A percentile compares a stretch with the other conserved stretches of the same genome.
phyloP scores from a whole-genome alignment of 2,888 invertebrate species.

The Hecatera dysodea region DNA sequence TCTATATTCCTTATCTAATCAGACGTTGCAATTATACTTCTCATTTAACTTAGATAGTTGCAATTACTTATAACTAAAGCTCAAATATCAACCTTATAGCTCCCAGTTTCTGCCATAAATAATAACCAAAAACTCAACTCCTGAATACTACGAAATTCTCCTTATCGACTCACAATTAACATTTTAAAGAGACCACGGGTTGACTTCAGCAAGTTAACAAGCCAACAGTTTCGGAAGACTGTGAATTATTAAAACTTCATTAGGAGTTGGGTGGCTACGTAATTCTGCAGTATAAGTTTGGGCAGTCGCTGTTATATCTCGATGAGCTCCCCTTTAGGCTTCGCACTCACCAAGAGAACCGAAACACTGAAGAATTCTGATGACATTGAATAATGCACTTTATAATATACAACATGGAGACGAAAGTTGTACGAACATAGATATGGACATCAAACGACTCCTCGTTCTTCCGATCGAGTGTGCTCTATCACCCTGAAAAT shows the following conservation, averaged over 20 bases:
- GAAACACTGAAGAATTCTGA: neutral
- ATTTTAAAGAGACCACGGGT: conserved; percentile 68
- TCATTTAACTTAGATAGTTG: too few species aligned
- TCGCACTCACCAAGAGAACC: conserved; percentile 15
- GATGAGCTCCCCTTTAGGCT: conserved; percentile 43
- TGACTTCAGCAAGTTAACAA: conserved; percentile 62
- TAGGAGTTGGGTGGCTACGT: conserved; percentile 54
- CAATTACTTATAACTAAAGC: neutral
- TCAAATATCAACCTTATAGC: too few species aligned
- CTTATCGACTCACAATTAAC: conserved; percentile 68
- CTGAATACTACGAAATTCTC: conserved; percentile 32
- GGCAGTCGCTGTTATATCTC: conserved; percentile 49
- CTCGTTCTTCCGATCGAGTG: neutral
- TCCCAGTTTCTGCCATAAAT: conserved; percentile 9
- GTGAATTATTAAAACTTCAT: conserved; percentile 72
- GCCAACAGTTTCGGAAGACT: conserved; percentile 65
- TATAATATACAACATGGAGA: neutral
- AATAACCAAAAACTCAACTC: conserved; percentile 11
- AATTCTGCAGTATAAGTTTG: conserved; percentile 61
- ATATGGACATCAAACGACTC: conserved; percentile 16
- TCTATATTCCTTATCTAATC: too few species aligned
- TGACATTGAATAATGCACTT: conserved; percentile 9
- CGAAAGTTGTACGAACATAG: conserved; percentile 4
- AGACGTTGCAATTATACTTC: too few species aligned
- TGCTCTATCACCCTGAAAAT: conserved; percentile 6